Evolutionary conservation across 92 coral and sea anemone species (phyloP).

Genomic region (Actinernus sp.): DNA sequence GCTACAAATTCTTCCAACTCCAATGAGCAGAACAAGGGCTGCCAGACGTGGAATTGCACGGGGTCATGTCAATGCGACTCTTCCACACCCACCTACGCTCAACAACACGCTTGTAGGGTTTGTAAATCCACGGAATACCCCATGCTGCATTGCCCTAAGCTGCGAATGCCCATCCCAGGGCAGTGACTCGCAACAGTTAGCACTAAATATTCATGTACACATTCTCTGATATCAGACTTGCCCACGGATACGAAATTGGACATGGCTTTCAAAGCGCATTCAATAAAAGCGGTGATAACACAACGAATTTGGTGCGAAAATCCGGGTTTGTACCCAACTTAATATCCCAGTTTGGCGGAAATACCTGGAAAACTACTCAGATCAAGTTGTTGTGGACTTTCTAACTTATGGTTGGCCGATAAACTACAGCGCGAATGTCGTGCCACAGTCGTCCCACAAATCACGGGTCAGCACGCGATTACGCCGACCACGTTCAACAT

Average conservation of each 20-base stretch:
- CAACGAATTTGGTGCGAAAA: slow-evolving; percentile 22
- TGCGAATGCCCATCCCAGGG: background rate
- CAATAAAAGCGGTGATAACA: too few species aligned
- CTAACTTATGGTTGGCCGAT: slow-evolving; percentile 50
- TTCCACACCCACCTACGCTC: background rate
- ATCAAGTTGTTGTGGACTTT: slow-evolving; percentile 26
- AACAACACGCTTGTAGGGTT: background rate
- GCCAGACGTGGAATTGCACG: background rate
- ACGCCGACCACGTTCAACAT: slow-evolving; percentile 13
- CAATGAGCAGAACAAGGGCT: too few species aligned
- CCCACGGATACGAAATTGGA: too few species aligned
- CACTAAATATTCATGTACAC: too few species aligned
- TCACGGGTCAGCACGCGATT: slow-evolving; percentile 35
- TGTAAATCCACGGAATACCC: background rate
- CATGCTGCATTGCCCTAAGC: background rate
- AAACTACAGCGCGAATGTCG: slow-evolving; percentile 6
- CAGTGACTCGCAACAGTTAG: too few species aligned
- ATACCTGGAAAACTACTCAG: slow-evolving; percentile 44
- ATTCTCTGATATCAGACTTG: too few species aligned
- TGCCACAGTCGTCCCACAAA: slow-evolving; percentile 14
- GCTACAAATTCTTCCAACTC: too few species aligned
- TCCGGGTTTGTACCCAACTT: slow-evolving; percentile 16
- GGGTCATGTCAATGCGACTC: background rate
- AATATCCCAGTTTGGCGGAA: slow-evolving; percentile 5
- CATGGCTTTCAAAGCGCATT: too few species aligned